These are phyloP conservation scores for Picus viridis DNA, from an alignment of 2,797 vertebrate genomes.

Conservation along the genomic window DNA sequence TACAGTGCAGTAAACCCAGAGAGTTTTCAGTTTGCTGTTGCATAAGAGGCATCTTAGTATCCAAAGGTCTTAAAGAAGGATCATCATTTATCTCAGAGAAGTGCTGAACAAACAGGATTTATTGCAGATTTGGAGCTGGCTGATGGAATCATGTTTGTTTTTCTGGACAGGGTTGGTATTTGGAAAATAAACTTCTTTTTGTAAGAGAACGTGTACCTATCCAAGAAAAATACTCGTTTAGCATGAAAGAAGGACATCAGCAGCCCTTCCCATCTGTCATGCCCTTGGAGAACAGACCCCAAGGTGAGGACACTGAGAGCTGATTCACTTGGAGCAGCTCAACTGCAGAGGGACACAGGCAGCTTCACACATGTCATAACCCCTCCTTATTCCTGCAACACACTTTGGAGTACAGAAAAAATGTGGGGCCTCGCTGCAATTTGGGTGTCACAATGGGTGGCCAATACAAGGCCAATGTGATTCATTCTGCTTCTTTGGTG, in stretches of 20 bases:
- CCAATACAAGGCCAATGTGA: rapidly evolving
- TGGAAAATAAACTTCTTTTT: conserved; percentile 10
- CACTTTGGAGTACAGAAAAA: rapidly evolving
- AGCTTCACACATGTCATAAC: rapidly evolving
- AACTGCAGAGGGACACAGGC: rapidly evolving
- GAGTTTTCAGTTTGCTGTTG: background rate
- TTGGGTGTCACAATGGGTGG: background rate
- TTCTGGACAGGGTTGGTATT: background rate
- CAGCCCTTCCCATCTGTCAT: background rate
- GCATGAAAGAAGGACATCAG: background rate
- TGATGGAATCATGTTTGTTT: background rate
- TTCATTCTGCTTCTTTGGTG: background rate
- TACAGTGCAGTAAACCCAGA: rapidly evolving
- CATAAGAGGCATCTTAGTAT: background rate
- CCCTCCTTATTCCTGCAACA: background rate
- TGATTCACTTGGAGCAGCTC: background rate
- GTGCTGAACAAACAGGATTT: background rate
- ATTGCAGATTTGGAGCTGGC: background rate
- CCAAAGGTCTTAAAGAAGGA: background rate
- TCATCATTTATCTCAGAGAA: background rate
- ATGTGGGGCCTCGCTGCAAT: background rate
- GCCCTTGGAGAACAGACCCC: background rate
- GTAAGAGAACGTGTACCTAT: background rate
- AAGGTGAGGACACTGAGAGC: background rate
- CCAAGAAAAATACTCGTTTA: conserved; percentile 20